Percentiles rank a stretch among this genome's conserved stretches.
Conservation (phyloP, 2,113 vertebrate species). For the Gobio gobio region DNA sequence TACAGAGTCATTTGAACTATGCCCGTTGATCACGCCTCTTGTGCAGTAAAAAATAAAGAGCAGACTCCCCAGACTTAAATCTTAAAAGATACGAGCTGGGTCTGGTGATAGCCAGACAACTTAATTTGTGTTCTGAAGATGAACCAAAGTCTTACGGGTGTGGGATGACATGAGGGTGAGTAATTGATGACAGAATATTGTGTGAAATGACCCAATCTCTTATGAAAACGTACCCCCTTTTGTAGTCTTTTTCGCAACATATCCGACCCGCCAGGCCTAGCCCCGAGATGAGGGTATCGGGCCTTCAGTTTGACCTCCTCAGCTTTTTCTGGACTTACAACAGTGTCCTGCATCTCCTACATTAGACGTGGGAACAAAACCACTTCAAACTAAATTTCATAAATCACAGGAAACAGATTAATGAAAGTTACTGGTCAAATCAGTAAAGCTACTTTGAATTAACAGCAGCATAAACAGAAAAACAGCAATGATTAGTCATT, state of each 20-base stretch:
- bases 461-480: no score
- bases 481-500: neutral
- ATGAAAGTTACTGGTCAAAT: neutral
- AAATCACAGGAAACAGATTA: neutral
- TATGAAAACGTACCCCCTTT: constrained; percentile 82
- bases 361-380: constrained; percentile 43
- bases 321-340: constrained; percentile 92
- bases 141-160: rapidly evolving
- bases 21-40: no score
- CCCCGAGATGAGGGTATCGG: constrained; percentile 90
- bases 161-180: no score
- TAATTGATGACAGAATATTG: no score
- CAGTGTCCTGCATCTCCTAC: constrained; percentile 96
- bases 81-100: no score
- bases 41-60: no score
- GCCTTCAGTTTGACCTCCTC: constrained; percentile 97
- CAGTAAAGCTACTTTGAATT: neutral
- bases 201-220: no score
- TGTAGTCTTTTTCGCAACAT: constrained; percentile 95
- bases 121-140: no score
- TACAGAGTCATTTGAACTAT: no score
- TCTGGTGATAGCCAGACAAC: no score
- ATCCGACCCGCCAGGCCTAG: constrained; percentile 93
- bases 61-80: no score
- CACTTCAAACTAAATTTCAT: neutral